phyloP scores from a whole-genome alignment of 2,113 vertebrate species.

The Malurus melanocephalus region DNA sequence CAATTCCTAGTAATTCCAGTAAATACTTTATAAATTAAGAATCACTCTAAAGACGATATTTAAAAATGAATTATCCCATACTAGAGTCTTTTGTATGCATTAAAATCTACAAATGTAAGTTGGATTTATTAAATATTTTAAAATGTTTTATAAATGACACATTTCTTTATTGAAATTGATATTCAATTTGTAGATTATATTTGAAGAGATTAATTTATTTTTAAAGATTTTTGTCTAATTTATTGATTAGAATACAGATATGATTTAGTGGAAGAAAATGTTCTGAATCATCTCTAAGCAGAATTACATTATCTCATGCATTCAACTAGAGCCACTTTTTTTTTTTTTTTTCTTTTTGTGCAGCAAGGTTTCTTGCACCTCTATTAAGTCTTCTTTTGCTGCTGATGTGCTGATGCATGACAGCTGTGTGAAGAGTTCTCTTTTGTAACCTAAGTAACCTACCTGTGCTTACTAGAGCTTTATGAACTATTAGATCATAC shows the following conservation, averaged over 20 bases:
- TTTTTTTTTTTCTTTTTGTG: too few species aligned
- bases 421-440: not conserved
- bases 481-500: not conserved
- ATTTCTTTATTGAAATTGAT: not conserved
- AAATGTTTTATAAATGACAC: not conserved
- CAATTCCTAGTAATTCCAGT: not conserved
- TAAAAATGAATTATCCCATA: not conserved
- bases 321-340: not conserved
- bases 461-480: not conserved
- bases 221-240: not conserved
- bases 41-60: not conserved
- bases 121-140: not conserved
- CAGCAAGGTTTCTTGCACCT: not conserved
- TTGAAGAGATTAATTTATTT: not conserved
- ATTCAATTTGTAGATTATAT: not conserved
- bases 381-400: not conserved
- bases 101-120: not conserved
- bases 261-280: not conserved
- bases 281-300: not conserved
- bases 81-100: not conserved
- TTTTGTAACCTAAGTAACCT: not conserved
- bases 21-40: not conserved
- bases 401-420: not conserved
- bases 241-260: not conserved
- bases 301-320: not conserved